A percentile compares a stretch with the other conserved stretches of the same genome.
Evolutionary conservation across 2,113 vertebrate species (phyloP).

Genomic region (Hystrix brachyura): DNA sequence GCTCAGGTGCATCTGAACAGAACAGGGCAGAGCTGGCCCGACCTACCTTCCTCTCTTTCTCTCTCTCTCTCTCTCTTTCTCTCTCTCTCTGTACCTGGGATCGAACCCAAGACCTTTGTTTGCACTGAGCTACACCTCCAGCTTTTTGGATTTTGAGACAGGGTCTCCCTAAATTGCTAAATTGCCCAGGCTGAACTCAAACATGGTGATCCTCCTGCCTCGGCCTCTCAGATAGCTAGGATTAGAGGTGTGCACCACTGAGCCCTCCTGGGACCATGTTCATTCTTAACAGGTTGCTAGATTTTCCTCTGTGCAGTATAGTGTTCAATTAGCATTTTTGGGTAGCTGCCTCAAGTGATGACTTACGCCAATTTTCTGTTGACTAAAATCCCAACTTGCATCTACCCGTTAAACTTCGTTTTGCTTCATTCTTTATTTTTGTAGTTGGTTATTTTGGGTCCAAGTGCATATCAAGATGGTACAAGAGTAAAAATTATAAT

Average conservation of each 20-base stretch:
- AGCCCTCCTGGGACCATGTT: not conserved
- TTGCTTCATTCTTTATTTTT: conserved; percentile 59
- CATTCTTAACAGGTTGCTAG: not conserved
- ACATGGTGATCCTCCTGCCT: not conserved
- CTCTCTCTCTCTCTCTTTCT: too few relatives aligned
- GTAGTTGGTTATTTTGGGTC: conserved; percentile 42
- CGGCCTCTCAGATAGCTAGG: not conserved
- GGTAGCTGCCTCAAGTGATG: not conserved
- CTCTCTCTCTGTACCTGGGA: not conserved
- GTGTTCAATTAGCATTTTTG: not conserved
- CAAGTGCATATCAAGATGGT: not conserved
- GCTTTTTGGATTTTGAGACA: not conserved
- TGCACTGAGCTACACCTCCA: not conserved
- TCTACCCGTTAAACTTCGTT: not conserved
- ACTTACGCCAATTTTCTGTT: conserved; percentile 5
- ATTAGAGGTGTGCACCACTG: not conserved
- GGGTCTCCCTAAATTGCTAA: not conserved
- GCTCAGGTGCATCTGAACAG: not conserved
- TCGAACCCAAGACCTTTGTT: not conserved
- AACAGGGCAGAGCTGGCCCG: not conserved
- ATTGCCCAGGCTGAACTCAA: too few relatives aligned
- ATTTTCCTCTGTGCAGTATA: not conserved
- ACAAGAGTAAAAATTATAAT: not conserved
- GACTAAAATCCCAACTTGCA: conserved; percentile 9
- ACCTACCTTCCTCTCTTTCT: not conserved